Evolutionary conservation across 2,113 vertebrate species (phyloP), one percentile per base, ranked within the genome.

Genomic region (Axis porcinus): DNA sequence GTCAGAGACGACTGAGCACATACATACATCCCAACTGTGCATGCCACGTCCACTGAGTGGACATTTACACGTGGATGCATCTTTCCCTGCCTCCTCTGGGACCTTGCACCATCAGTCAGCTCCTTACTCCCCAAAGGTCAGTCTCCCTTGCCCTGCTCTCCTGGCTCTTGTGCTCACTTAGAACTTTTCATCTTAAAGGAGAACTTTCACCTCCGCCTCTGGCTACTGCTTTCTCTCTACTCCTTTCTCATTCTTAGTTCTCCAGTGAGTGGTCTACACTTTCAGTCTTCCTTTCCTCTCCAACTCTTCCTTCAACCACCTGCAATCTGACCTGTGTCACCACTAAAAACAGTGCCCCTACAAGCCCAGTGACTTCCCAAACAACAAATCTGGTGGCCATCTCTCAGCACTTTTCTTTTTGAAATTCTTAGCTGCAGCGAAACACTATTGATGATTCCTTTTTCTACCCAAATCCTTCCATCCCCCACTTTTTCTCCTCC

Each of bases 41-140:
- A 50, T 0, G 5, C 2, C 45, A 14, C 0, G 0, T 13, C 40
- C 52, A 62, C 14, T 28, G 15, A 58, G 11, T 2, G 7, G 86
- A 79, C 57, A 28, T 30, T 30, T 8, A 2, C 4, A 7, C 1
- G 6, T 13, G 47, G 43, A 21, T 2, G 12, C 52, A 58, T 21
- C 27, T n/a, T 28, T 36, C 79, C 36, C 3, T 21, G 9, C 5
- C 12, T 87, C n/a, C 19, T 89, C 14, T 5, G 79, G 64, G 15
- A 58, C 57, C 81, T 2, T 1, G 19, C 25, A 40, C 15, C 40
- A 12, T 12, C 58, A 14, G 14, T 25, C 40, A 52, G 64, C 58
- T 76, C 64, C 30, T 50, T 52, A 4, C 4, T 43, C 2, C 12
- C 40, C 30, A 17, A 1, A 4, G 2, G 11, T 33, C 23, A 36